Conservation (phyloP, 2,113 vertebrate genomes). For the Peucedramus taeniatus region DNA sequence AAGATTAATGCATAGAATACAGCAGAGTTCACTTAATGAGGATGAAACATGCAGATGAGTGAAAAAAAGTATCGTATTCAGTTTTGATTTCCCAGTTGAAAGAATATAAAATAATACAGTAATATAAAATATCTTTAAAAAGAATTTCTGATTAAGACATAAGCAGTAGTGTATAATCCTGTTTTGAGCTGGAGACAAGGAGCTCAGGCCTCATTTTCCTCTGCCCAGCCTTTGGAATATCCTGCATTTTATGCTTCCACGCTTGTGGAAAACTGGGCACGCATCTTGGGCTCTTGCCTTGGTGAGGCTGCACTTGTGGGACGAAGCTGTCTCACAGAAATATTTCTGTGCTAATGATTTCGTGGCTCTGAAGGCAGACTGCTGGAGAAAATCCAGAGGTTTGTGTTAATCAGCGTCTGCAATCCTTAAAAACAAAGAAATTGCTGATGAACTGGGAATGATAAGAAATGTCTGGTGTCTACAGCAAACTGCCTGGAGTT, state of each 20-base stretch:
- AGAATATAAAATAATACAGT: slow-evolving; percentile 58
- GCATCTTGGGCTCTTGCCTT: not conserved
- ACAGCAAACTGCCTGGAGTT: not conserved
- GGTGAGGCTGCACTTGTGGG: not conserved
- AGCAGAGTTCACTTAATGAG: slow-evolving; percentile 27
- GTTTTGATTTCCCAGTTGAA: slow-evolving; percentile 49
- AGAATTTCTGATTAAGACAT: slow-evolving; percentile 45
- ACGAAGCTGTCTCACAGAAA: not conserved
- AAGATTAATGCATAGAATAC: slow-evolving; percentile 20
- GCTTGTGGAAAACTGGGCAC: not conserved
- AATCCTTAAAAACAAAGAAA: not conserved
- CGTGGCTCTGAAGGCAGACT: not conserved
- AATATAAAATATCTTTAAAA: slow-evolving; percentile 51
- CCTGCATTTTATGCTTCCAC: not conserved
- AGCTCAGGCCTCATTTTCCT: not conserved
- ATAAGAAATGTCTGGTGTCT: not conserved
- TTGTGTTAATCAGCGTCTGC: not conserved
- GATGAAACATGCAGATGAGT: not conserved
- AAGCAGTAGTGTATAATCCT: slow-evolving; percentile 58
- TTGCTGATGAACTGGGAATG: not conserved
- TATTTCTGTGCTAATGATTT: not conserved
- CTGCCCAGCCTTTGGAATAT: not conserved
- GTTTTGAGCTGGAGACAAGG: slow-evolving; percentile 58
- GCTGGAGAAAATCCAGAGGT: not conserved
- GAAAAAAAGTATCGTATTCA: slow-evolving; percentile 23